Evolutionary conservation across 2,113 vertebrate species (phyloP).

Genomic region (Ifrita kowaldi): DNA sequence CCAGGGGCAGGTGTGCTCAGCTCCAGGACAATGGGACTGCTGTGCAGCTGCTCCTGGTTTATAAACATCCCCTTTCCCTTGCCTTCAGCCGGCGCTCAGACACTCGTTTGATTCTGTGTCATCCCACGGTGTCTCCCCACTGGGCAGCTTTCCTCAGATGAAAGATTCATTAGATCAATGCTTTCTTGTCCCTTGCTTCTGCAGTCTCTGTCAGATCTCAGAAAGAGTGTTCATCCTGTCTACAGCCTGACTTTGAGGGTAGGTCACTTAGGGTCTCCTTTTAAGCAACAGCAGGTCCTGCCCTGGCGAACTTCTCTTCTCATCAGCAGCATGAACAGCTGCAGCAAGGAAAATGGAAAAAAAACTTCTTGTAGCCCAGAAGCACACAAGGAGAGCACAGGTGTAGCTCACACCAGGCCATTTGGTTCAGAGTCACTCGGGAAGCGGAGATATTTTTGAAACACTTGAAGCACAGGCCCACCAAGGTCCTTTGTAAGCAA

Average conservation of each 20-base stretch:
- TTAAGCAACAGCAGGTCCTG: not conserved
- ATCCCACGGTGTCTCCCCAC: not conserved
- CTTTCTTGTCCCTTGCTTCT: not conserved
- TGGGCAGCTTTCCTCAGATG: constrained; percentile 26
- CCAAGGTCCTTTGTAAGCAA: not conserved
- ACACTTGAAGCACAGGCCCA: not conserved
- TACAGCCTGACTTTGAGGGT: not conserved
- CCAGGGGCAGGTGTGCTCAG: not conserved
- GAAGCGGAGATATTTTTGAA: not conserved
- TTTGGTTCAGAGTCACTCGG: accelerated
- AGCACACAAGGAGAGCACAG: not conserved
- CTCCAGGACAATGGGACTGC: not conserved
- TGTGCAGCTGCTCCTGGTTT: not conserved
- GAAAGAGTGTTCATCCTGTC: not conserved
- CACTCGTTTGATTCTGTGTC: not conserved
- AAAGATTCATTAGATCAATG: not conserved
- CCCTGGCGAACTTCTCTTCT: not conserved
- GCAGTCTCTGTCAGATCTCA: not conserved
- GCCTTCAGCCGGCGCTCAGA: accelerated
- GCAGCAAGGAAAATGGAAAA: not conserved
- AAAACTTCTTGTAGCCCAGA: not conserved
- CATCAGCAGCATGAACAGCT: not conserved
- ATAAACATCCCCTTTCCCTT: constrained; percentile 22
- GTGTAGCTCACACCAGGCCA: not conserved
- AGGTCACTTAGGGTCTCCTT: not conserved